Conservation (phyloP, 2,888 invertebrate genomes). For the Dendrolimus pini region DNA sequence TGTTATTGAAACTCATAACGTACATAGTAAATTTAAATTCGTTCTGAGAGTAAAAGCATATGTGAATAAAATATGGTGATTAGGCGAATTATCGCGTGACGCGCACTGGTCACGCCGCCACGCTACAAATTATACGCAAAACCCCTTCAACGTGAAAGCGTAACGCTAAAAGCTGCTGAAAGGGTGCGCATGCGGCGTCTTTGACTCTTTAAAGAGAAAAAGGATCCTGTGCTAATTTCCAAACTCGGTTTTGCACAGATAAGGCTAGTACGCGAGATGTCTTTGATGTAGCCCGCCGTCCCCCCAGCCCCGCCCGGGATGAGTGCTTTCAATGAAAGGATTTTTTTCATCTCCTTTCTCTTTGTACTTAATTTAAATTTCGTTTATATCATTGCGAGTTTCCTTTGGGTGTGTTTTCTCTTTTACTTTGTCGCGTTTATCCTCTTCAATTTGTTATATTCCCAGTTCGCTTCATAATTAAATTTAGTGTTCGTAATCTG, state of each 20-base stretch:
- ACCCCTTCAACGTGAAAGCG: neutral
- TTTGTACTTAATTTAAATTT: conserved; percentile 78
- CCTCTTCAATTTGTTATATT: conserved; percentile 75
- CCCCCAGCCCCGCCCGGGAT: conserved; percentile 62
- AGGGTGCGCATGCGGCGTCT: conserved; percentile 65
- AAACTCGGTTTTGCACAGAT: conserved; percentile 72
- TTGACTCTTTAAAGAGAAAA: conserved; percentile 38
- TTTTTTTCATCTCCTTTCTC: conserved; percentile 74
- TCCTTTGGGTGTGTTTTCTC: conserved; percentile 74
- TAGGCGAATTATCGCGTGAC: neutral
- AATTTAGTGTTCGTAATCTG: conserved; percentile 75
- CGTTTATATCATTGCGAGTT: conserved; percentile 76
- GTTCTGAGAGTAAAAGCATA: neutral
- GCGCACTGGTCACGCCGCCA: neutral
- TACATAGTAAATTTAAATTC: neutral
- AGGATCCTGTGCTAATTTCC: conserved; percentile 68
- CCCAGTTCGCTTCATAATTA: conserved; percentile 71
- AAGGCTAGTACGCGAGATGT: conserved; percentile 66
- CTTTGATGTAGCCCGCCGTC: conserved; percentile 74
- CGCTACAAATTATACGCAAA: neutral
- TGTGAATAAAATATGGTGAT: neutral
- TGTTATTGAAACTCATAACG: neutral
- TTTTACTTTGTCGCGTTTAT: conserved; percentile 77
- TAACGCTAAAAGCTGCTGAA: neutral
- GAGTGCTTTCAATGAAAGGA: conserved; percentile 77